Conservation (phyloP, 2,888 invertebrate species). For the Cenopis cana region DNA sequence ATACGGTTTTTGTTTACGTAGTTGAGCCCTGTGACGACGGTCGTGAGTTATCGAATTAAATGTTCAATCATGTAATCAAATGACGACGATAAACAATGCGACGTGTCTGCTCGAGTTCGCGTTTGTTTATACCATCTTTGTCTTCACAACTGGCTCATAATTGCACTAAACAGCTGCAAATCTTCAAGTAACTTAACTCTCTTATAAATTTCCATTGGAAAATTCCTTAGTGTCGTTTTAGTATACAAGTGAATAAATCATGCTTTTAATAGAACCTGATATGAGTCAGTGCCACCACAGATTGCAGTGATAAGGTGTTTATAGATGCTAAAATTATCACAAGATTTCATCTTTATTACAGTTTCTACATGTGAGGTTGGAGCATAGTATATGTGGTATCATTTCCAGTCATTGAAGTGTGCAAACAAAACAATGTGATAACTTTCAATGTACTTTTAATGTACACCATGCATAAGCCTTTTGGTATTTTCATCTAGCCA, state of each 20-base stretch:
- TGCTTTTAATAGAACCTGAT: conserved; percentile 32
- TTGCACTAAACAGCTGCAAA: conserved; percentile 23
- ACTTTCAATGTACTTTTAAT: not conserved
- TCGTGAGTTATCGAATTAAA: conserved; percentile 46
- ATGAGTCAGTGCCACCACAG: conserved; percentile 31
- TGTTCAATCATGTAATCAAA: conserved; percentile 53
- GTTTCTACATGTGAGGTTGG: conserved; percentile 3
- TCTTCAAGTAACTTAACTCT: not conserved
- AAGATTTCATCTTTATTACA: conserved; percentile 36
- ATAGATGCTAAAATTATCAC: conserved; percentile 22
- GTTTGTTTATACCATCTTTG: conserved; percentile 62
- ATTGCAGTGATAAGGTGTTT: conserved; percentile 35
- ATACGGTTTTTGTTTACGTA: conserved; percentile 46
- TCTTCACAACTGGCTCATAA: conserved; percentile 17
- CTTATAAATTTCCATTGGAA: conserved; percentile 11
- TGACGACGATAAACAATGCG: conserved; percentile 69
- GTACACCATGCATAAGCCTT: not conserved
- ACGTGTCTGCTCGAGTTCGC: conserved; percentile 67
- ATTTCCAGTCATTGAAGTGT: too few relatives aligned
- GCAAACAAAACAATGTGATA: not conserved
- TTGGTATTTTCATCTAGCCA: too few relatives aligned
- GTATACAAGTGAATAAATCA: conserved; percentile 18
- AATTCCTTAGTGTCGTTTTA: not conserved
- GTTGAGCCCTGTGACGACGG: conserved; percentile 48
- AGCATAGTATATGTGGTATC: too few relatives aligned